These are phyloP conservation scores for Melanotaenia trifasciata DNA, from an alignment of 2,797 vertebrate genomes.

Conservation along the genomic window DNA sequence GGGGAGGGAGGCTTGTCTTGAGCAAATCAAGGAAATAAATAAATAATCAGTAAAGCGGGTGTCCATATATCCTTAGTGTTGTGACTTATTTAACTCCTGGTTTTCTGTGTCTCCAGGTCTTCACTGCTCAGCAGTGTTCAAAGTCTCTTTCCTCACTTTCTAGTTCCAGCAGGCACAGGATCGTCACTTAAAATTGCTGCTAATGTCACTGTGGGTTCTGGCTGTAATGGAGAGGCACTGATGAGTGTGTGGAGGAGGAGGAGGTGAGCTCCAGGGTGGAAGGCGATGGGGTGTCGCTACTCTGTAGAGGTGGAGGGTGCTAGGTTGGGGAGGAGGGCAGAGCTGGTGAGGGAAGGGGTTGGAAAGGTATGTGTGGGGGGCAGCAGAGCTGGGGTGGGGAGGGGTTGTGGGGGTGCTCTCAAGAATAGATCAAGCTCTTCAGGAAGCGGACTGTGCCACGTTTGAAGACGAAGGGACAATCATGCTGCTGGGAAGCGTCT, in stretches of 20 bases:
- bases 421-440: constrained; percentile 99
- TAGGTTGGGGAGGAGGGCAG: constrained; percentile 59
- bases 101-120: constrained; percentile 51
- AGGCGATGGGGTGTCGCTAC: constrained; percentile 49
- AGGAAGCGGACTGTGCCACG: constrained; percentile 99
- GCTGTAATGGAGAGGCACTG: constrained; percentile 56
- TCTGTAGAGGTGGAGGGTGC: constrained; percentile 59
- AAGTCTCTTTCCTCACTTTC: constrained; percentile 63
- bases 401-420: constrained; percentile 80
- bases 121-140: constrained; percentile 79
- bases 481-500: constrained; percentile 98
- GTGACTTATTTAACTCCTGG: constrained; percentile 41
- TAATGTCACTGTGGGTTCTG: constrained; percentile 65
- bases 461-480: constrained; percentile 99
- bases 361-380: constrained; percentile 71
- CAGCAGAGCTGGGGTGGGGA: constrained; percentile 43
- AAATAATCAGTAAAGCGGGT: constrained; percentile 74
- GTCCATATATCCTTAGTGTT: constrained; percentile 57
- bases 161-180: constrained; percentile 54
- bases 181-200: constrained; percentile 56
- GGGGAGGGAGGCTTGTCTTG: constrained; percentile 25
- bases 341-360: constrained; percentile 65
- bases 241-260: constrained; percentile 52
- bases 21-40: constrained; percentile 72
- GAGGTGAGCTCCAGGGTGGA: constrained; percentile 30